These are phyloP conservation scores for Zosterops pallidus DNA, from an alignment of 2,113 vertebrate genomes.

Conservation along the genomic window DNA sequence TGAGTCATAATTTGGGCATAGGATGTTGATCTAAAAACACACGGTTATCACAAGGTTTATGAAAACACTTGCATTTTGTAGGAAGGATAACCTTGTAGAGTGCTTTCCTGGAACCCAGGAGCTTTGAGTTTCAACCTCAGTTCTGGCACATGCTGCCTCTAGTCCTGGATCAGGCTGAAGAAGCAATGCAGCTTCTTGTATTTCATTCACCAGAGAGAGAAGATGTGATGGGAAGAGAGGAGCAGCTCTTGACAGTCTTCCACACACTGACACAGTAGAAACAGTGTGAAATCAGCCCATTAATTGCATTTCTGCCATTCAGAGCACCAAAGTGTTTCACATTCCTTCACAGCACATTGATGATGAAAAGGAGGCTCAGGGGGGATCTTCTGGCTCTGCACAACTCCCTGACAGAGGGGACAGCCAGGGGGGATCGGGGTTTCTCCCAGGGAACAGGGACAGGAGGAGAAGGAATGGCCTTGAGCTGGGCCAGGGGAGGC, in stretches of 20 bases:
- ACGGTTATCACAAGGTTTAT: background rate
- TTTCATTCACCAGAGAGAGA: background rate
- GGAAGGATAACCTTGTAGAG: background rate
- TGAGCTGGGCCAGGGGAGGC: background rate
- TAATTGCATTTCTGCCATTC: background rate
- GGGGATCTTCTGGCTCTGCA: background rate
- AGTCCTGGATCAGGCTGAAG: background rate
- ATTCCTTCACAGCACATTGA: background rate
- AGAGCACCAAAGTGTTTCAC: background rate
- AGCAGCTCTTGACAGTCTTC: background rate
- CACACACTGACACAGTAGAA: background rate
- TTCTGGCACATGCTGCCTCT: background rate
- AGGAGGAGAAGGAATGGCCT: background rate
- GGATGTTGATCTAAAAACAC: background rate
- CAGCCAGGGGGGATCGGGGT: rapidly evolving
- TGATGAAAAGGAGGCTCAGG: background rate
- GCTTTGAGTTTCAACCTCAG: background rate
- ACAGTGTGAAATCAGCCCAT: background rate
- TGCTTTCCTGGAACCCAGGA: background rate
- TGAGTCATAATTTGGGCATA: background rate
- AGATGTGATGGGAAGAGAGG: background rate
- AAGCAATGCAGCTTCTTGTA: background rate
- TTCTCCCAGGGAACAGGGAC: background rate
- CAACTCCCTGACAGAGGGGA: background rate
- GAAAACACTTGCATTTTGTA: background rate